These are phyloP conservation scores for Chydorus sphaericus DNA, from an alignment of 2,888 invertebrate species.

Conservation along the genomic window DNA sequence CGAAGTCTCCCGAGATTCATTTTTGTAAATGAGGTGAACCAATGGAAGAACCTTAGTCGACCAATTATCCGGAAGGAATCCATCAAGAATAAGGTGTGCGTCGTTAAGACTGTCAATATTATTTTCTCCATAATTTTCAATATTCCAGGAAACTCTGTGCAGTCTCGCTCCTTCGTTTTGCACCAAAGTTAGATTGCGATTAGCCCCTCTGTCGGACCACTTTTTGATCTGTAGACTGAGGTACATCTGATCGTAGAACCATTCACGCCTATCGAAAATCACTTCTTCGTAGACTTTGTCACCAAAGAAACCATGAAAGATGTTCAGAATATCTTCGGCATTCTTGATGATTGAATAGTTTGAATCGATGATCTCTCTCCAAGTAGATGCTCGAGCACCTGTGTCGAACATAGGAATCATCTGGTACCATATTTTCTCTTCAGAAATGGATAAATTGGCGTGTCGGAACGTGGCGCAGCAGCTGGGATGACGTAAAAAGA, in stretches of 20 bases:
- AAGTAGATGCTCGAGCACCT: background rate
- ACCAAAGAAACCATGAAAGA: conserved; percentile 46
- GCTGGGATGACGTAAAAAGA: too few relatives aligned
- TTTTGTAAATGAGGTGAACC: background rate
- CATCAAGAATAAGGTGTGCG: background rate
- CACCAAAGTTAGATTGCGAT: background rate
- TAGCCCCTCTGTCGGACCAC: background rate
- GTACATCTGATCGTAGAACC: conserved; percentile 1
- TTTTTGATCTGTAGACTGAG: background rate
- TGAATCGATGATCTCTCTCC: background rate
- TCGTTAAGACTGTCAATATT: background rate
- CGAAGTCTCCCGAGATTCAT: background rate
- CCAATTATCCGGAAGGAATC: background rate
- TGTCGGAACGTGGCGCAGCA: background rate
- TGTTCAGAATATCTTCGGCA: conserved; percentile 77
- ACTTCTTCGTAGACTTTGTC: background rate
- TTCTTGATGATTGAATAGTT: conserved; percentile 57
- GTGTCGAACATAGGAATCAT: conserved; percentile 4
- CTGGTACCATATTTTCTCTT: too few relatives aligned
- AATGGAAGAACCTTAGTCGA: background rate
- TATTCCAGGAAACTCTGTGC: background rate
- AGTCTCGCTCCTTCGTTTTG: background rate
- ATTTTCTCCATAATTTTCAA: background rate
- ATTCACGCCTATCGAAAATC: background rate
- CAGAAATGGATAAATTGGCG: background rate